Base-by-base conservation (phyloP, 2,797 vertebrate species). In the Pseudochaenichthys georgianus region DNA sequence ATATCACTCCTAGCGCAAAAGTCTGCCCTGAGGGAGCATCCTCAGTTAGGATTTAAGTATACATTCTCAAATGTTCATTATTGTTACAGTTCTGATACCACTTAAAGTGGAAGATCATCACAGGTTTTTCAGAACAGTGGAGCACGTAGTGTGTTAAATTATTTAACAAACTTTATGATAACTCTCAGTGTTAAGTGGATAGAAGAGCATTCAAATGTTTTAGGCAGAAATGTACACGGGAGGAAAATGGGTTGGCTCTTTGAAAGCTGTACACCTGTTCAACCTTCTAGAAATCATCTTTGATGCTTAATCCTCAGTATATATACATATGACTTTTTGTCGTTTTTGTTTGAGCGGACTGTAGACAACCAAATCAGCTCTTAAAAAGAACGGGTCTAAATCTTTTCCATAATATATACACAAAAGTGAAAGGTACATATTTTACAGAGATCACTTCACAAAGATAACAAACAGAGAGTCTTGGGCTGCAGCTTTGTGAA, bases 381-480 rank as follows among this genome's bases (percentile, higher is more conserved):
- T 89, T 87, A 82, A 88, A 92, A 93, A 92, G 84, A 91, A 86
- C 58, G 64, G 34, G 72, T 85, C 82, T 89, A 89, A 89, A 88
- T 81, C 87, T 61, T 92, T 81, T 86, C 88, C 66, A 81, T 90
- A 90, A 85, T 94, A 94, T 94, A 82, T 95, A 95, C 93, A 95
- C 86, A 87, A 89, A 86, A 87, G 87, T 87, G 76, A 91, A 94
- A 90, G 84, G 11, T 93, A 94, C 91, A 77, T 93, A 93, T 91
- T 88, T 89, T 94, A 94, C 93, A 94, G 87, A 94, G 90, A 94
- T 90, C 91, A 95, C 91, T 77, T 89, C 91, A 94, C 93, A 89
- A 88, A 92, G 78, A 89, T 92, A 92, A 94, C 92, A 87, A 92
- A 92, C 85, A 70, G 76, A 87, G 75, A 90, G 90, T 92, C 87